Percentiles rank a stretch among this genome's conserved stretches.
phyloP scores from a whole-genome alignment of 2,113 vertebrate genomes.

The Ia io region DNA sequence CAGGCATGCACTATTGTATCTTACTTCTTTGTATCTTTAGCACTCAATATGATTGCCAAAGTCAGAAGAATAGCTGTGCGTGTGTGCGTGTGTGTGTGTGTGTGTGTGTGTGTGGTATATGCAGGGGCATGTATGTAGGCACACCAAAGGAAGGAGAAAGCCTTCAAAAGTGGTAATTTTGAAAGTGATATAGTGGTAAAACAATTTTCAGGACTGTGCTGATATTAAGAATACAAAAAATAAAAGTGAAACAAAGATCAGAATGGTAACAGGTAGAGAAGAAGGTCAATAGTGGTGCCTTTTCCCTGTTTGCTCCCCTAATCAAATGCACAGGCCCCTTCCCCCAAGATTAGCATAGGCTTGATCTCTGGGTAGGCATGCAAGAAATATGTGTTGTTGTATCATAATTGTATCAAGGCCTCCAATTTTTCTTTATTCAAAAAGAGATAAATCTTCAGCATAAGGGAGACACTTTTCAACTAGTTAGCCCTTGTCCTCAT shows the following conservation, averaged over 20 bases:
- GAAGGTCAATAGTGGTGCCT: background rate
- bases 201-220: background rate
- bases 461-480: background rate
- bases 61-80: background rate
- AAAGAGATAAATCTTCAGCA: background rate
- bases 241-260: background rate
- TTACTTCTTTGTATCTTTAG: background rate
- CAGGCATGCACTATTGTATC: background rate
- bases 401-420: background rate
- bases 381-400: background rate
- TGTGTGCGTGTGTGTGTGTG: background rate
- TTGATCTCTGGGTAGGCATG: background rate
- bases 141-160: background rate
- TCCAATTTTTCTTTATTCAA: background rate
- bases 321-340: background rate
- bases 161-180: background rate
- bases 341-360: background rate
- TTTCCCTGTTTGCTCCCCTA: background rate
- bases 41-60: background rate
- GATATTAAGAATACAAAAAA: background rate
- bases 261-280: background rate
- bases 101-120: too few species aligned
- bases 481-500: background rate
- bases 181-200: background rate
- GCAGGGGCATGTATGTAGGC: background rate